A percentile compares a stretch with the other conserved stretches of the same genome.
Conservation (phyloP, 2,113 vertebrate genomes). For the Smithornis capensis region DNA sequence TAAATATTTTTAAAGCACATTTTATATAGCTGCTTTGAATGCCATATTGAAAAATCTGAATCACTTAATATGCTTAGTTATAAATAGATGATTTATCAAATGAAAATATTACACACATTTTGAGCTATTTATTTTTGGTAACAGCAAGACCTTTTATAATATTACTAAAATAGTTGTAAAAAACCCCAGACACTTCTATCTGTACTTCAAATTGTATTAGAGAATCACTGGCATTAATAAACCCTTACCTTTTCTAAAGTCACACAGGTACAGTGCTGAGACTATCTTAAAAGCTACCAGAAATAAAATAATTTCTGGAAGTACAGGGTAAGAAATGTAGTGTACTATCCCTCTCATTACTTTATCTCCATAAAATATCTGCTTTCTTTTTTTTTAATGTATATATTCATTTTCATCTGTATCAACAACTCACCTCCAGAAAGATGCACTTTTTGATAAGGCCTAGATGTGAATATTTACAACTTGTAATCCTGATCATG, state of each 20-base stretch:
- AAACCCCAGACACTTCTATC: fast-evolving
- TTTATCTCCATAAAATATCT: neutral
- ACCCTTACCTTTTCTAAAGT: neutral
- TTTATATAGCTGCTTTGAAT: neutral
- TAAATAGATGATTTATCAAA: neutral
- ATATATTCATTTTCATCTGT: neutral
- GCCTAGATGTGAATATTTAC: neutral
- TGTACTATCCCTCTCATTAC: neutral
- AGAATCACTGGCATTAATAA: neutral
- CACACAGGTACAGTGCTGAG: neutral
- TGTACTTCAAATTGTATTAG: neutral
- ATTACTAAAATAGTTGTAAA: neutral
- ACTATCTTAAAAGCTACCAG: neutral
- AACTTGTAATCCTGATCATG: neutral
- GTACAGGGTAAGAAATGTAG: neutral
- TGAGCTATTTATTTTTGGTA: neutral
- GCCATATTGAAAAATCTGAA: neutral
- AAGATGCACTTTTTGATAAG: neutral
- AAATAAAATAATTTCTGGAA: neutral
- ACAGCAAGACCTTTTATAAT: neutral
- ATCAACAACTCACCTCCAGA: neutral
- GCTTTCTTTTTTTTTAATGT: neutral
- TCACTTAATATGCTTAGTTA: neutral
- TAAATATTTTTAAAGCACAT: neutral
- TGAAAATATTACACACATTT: neutral